Conservation (phyloP, 2,797 vertebrate species). For the Psittacula echo region DNA sequence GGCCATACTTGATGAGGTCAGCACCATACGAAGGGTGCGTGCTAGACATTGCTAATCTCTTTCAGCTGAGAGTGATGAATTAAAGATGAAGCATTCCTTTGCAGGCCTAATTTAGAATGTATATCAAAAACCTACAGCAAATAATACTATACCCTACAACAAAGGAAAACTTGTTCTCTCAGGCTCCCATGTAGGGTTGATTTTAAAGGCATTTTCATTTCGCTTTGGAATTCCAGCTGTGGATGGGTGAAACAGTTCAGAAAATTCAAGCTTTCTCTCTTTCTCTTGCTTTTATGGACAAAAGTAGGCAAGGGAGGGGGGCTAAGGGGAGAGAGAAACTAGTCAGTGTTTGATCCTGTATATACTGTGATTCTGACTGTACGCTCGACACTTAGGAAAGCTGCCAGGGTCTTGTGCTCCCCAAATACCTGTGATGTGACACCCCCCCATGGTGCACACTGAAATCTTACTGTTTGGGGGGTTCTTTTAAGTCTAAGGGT, state of each 20-base stretch:
- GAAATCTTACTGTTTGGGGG: background rate
- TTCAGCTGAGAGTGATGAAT: slow-evolving; percentile 87
- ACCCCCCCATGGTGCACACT: background rate
- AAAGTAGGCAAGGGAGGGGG: slow-evolving; percentile 62
- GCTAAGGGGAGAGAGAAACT: slow-evolving; percentile 54
- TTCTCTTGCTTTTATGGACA: slow-evolving; percentile 70
- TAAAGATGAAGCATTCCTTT: slow-evolving; percentile 86
- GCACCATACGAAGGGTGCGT: slow-evolving; percentile 81
- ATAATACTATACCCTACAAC: slow-evolving; percentile 81
- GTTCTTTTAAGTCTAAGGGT: background rate
- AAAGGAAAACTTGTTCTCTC: slow-evolving; percentile 83
- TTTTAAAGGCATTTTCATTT: slow-evolving; percentile 78
- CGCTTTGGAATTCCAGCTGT: slow-evolving; percentile 75
- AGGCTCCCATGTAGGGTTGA: slow-evolving; percentile 75
- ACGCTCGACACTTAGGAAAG: background rate
- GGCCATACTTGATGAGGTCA: slow-evolving; percentile 87
- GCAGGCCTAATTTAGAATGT: slow-evolving; percentile 85
- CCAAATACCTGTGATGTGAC: slow-evolving; percentile 55
- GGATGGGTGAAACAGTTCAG: slow-evolving; percentile 74
- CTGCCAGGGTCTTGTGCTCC: background rate
- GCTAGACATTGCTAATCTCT: slow-evolving; percentile 86
- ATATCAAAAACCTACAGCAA: slow-evolving; percentile 83
- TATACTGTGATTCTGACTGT: slow-evolving; percentile 64
- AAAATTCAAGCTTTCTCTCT: slow-evolving; percentile 75
- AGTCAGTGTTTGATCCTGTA: slow-evolving; percentile 66